Percentiles rank a stretch among this genome's conserved stretches.
phyloP scores from a whole-genome alignment of 2,113 vertebrate genomes.

The Paradoxurus hermaphroditus region DNA sequence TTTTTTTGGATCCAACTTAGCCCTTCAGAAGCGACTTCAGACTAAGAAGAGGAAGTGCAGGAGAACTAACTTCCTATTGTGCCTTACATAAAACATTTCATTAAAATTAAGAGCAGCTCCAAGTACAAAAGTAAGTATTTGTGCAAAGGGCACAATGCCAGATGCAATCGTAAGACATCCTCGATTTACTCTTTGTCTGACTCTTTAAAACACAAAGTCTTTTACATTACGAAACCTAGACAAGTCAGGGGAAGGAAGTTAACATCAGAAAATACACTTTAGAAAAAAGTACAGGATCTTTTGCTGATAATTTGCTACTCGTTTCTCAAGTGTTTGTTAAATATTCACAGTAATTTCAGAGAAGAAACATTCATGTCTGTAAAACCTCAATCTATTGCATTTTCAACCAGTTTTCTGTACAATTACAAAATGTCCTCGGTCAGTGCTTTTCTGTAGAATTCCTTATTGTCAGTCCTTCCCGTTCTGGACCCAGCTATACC shows the following conservation, averaged over 20 bases:
- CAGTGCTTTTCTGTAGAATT: slow-evolving; percentile 41
- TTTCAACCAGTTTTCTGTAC: slow-evolving; percentile 23
- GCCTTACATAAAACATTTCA: slow-evolving; percentile 31
- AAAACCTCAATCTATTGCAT: slow-evolving; percentile 43
- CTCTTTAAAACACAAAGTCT: slow-evolving; percentile 58
- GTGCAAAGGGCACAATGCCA: slow-evolving; percentile 34
- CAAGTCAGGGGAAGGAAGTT: slow-evolving; percentile 43
- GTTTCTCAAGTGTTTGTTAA: slow-evolving; percentile 54
- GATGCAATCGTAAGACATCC: not conserved
- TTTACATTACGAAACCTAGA: slow-evolving; percentile 31
- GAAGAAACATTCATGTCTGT: slow-evolving; percentile 67
- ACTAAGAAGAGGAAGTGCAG: not conserved
- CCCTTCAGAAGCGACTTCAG: slow-evolving; percentile 45
- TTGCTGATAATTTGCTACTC: slow-evolving; percentile 39
- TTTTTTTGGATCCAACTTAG: not conserved
- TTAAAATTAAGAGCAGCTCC: not conserved
- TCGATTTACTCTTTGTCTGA: not conserved
- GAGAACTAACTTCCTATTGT: not conserved
- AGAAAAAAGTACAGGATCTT: slow-evolving; percentile 63
- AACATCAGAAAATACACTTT: slow-evolving; percentile 53
- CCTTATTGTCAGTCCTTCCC: not conserved
- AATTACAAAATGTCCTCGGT: slow-evolving; percentile 13
- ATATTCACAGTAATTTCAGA: slow-evolving; percentile 78
- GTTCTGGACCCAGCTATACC: slow-evolving; percentile 52
- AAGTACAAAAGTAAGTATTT: slow-evolving; percentile 48